A percentile compares a stretch with the other conserved stretches of the same genome.
phyloP scores from a whole-genome alignment of 2,113 vertebrate genomes.

The Climacteris rufus region DNA sequence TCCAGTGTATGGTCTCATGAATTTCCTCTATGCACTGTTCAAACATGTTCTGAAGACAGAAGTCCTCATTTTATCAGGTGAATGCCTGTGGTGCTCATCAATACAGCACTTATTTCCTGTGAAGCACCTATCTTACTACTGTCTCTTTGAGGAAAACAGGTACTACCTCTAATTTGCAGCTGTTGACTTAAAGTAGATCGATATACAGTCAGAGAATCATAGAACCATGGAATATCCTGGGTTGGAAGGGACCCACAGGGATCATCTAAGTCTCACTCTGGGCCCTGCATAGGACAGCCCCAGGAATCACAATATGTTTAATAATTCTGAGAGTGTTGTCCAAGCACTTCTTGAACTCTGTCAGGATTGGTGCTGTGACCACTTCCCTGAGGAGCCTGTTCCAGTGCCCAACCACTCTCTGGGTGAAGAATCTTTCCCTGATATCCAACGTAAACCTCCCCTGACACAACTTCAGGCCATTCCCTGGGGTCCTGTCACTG shows the following conservation, averaged over 20 bases:
- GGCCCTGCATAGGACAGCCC: neutral
- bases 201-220: neutral
- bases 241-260: neutral
- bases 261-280: neutral
- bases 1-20: neutral
- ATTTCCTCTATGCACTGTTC: neutral
- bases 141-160: neutral
- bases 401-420: no score
- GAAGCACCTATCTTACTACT: neutral
- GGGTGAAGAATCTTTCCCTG: neutral
- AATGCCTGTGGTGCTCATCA: neutral
- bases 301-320: neutral
- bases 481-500: rapidly evolving
- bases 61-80: neutral
- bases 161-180: neutral
- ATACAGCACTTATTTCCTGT: neutral
- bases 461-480: neutral
- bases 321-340: neutral
- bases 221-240: neutral
- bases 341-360: neutral
- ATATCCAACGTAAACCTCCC: neutral
- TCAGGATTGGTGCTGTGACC: neutral
- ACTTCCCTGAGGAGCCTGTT: neutral
- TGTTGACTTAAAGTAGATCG: neutral
- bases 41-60: neutral